Conservation (phyloP, 2,888 invertebrate genomes). For the Molanna angustata region DNA sequence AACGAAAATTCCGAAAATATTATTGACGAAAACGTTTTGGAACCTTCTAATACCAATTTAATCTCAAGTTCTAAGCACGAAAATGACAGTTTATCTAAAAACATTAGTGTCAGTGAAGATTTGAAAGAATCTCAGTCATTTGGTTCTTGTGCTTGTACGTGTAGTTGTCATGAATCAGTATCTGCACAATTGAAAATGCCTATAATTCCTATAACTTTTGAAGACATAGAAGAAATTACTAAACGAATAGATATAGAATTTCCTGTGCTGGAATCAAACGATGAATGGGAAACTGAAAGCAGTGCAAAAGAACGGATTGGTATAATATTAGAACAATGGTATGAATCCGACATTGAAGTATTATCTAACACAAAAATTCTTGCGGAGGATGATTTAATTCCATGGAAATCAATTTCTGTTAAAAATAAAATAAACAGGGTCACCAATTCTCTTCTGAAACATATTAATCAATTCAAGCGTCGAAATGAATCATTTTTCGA, state of each 20-base stretch:
- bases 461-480: constrained; percentile 37
- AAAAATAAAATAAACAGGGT: neutral
- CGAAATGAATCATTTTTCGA: constrained; percentile 56
- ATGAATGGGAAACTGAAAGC: constrained; percentile 51
- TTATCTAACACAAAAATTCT: constrained; percentile 44
- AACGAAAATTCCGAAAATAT: no score
- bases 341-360: constrained; percentile 48
- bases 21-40: no score
- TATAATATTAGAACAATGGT: constrained; percentile 46
- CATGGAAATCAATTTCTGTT: constrained; percentile 43
- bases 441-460: constrained; percentile 7
- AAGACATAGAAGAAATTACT: constrained; percentile 1
- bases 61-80: no score
- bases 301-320: constrained; percentile 49
- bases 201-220: constrained; percentile 2
- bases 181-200: no score
- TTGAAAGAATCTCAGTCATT: no score
- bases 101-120: no score
- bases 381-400: constrained; percentile 47
- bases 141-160: no score
- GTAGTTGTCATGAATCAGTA: no score
- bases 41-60: no score
- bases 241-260: constrained; percentile 29
- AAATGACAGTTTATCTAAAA: no score
- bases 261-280: constrained; percentile 50